Evolutionary conservation across 2,113 vertebrate genomes (phyloP).

Genomic region (Tichodroma muraria): DNA sequence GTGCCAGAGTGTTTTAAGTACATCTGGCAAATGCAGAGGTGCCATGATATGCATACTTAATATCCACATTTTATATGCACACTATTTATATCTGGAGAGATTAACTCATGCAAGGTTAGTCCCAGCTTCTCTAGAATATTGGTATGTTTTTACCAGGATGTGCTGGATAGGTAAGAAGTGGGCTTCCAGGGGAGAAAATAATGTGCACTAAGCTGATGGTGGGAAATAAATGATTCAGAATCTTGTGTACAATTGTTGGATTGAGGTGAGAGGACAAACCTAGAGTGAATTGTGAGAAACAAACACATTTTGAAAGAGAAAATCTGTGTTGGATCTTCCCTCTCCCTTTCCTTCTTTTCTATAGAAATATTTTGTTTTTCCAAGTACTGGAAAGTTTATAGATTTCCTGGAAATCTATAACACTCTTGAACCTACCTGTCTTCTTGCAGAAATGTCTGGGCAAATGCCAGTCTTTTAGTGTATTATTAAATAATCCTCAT

Average conservation of each 20-base stretch:
- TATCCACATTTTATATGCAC: neutral
- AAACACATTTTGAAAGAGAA: neutral
- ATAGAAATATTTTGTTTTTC: neutral
- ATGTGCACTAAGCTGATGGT: neutral
- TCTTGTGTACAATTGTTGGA: neutral
- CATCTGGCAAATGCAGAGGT: neutral
- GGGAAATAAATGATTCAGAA: neutral
- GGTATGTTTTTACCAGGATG: neutral
- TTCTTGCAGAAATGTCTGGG: neutral
- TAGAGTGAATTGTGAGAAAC: neutral
- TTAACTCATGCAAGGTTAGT: neutral
- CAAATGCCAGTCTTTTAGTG: neutral
- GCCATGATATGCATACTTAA: neutral
- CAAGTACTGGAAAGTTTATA: neutral
- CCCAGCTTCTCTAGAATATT: neutral
- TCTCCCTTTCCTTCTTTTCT: neutral
- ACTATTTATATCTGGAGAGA: neutral
- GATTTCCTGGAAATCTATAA: neutral
- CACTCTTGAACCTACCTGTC: neutral
- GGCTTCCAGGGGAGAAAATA: neutral
- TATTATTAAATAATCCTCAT: neutral
- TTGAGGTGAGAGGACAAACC: neutral
- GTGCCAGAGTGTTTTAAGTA: neutral
- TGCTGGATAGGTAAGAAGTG: neutral
- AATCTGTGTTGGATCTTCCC: neutral